A percentile compares a stretch with the other conserved stretches of the same genome.
These are phyloP conservation scores for Latrodectus elegans DNA, from an alignment of 2,888 invertebrate species.

Conservation along the genomic window DNA sequence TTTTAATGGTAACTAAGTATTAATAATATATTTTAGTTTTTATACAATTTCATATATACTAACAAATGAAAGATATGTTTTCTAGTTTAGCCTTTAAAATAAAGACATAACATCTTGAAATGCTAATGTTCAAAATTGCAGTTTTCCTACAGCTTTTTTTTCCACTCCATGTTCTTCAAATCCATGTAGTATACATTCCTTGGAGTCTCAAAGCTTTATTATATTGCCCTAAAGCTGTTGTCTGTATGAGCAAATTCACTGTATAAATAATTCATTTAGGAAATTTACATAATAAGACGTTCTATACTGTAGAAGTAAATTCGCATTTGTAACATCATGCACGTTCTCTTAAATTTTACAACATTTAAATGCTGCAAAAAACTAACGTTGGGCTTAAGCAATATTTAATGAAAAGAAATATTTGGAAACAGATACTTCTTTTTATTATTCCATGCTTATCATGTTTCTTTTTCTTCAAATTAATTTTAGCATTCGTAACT, in stretches of 20 bases:
- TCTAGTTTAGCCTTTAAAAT: slow-evolving; percentile 20
- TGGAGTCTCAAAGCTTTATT: slow-evolving; percentile 17
- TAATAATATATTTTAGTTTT: too few relatives aligned
- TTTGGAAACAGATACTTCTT: too few relatives aligned
- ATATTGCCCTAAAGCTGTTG: slow-evolving; percentile 25
- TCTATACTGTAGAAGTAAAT: slow-evolving; percentile 11
- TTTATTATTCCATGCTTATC: too few relatives aligned
- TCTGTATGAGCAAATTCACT: slow-evolving; percentile 18
- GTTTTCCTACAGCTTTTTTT: too few relatives aligned
- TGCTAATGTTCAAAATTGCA: slow-evolving; percentile 7
- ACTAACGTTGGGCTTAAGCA: not conserved
- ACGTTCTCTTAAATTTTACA: not conserved
- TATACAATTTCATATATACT: too few relatives aligned
- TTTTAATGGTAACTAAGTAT: too few relatives aligned
- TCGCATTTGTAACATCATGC: slow-evolving; percentile 15
- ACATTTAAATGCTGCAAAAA: not conserved
- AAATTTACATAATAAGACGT: slow-evolving; percentile 42
- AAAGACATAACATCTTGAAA: slow-evolving; percentile 24
- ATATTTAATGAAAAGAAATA: not conserved
- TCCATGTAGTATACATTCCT: not conserved
- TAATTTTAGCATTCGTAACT: too few relatives aligned
- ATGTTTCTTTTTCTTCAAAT: too few relatives aligned
- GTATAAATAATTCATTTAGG: slow-evolving; percentile 55
- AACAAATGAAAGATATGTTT: too few relatives aligned
- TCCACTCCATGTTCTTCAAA: too few relatives aligned